phyloP scores from a whole-genome alignment of 1,140 invertebrate species.

The Pararge aegeria region DNA sequence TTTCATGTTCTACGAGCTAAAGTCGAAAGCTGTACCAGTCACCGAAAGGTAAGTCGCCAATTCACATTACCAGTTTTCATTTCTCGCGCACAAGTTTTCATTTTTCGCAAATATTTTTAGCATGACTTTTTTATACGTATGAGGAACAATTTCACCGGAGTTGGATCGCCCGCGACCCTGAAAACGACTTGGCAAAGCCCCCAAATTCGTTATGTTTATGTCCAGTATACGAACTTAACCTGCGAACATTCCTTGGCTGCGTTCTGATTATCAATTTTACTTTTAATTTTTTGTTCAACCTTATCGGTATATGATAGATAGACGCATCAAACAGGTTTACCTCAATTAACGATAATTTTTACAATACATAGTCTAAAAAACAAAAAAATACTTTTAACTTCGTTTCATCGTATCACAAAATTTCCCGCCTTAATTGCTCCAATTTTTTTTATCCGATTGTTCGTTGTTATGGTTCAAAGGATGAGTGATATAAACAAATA shows the following conservation, averaged over 20 bases:
- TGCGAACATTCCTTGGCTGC: slow-evolving; percentile 37
- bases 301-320: background rate
- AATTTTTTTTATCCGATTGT: background rate
- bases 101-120: slow-evolving; percentile 66
- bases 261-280: slow-evolving; percentile 19
- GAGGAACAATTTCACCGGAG: slow-evolving; percentile 72
- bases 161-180: slow-evolving; percentile 58
- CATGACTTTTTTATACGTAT: slow-evolving; percentile 47
- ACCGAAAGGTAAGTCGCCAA: slow-evolving; percentile 81
- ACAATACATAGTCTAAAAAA: too few species aligned
- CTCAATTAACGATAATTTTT: background rate
- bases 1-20: slow-evolving; percentile 85
- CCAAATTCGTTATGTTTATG: slow-evolving; percentile 59
- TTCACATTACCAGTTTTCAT: slow-evolving; percentile 20
- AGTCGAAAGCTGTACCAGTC: slow-evolving; percentile 83
- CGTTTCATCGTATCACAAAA: background rate
- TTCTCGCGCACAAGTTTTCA: slow-evolving; percentile 33
- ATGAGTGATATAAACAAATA: too few species aligned
- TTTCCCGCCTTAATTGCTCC: slow-evolving; percentile 28
- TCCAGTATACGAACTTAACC: slow-evolving; percentile 35
- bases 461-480: background rate
- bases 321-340: background rate
- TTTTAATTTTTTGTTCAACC: slow-evolving; percentile 18
- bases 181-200: slow-evolving; percentile 68
- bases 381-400: too few species aligned